Evolutionary conservation across 2,888 invertebrate species (phyloP).

Genomic region (Crocallis elinguaria): DNA sequence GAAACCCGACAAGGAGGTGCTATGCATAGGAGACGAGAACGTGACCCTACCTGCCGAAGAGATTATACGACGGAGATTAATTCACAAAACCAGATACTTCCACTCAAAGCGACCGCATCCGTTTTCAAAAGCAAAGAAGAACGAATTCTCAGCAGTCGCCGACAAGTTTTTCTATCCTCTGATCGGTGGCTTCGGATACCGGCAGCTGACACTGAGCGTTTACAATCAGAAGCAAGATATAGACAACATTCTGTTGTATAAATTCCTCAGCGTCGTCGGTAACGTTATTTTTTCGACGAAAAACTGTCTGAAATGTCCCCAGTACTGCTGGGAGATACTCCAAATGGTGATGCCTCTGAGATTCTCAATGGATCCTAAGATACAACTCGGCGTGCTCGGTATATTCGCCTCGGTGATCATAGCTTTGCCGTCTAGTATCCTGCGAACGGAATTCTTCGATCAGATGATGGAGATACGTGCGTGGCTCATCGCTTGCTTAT

Average conservation of each 20-base stretch:
- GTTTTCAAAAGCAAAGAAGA: constrained; percentile 77
- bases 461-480: constrained; percentile 86
- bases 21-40: constrained; percentile 44
- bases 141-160: constrained; percentile 89
- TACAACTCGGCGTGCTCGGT: constrained; percentile 87
- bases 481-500: constrained; percentile 87
- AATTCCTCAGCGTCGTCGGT: constrained; percentile 88
- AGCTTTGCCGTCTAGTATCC: constrained; percentile 83
- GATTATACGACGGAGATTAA: constrained; percentile 88
- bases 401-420: constrained; percentile 87
- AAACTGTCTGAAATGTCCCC: constrained; percentile 86
- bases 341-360: constrained; percentile 87
- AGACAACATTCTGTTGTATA: constrained; percentile 87
- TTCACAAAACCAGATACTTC: constrained; percentile 89
- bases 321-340: constrained; percentile 89
- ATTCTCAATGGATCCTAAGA: constrained; percentile 87
- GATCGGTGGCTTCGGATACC: constrained; percentile 87
- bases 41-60: constrained; percentile 71
- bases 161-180: constrained; percentile 94
- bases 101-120: constrained; percentile 68
- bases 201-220: constrained; percentile 81
- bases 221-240: constrained; percentile 85
- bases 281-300: constrained; percentile 87
- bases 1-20: constrained; percentile 40
- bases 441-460: constrained; percentile 85